Percentiles rank a stretch among this genome's conserved stretches.
These are phyloP conservation scores for Pachyseris speciosa DNA, from an alignment of 64 coral and sea anemone genomes.

Conservation along the genomic window DNA sequence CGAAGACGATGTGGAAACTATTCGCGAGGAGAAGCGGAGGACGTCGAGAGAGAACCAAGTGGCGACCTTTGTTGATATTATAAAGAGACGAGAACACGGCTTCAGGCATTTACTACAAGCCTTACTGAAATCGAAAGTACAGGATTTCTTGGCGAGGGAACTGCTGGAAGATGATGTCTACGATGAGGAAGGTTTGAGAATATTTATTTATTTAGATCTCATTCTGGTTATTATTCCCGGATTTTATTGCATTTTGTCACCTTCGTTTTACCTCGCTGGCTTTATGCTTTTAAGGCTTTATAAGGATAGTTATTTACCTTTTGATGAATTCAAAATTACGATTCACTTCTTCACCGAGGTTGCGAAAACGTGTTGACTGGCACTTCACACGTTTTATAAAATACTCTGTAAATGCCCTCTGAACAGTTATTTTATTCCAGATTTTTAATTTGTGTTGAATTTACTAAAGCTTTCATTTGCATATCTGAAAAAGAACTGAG, in stretches of 20 bases:
- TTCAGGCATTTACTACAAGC: conserved; percentile 43
- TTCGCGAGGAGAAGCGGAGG: conserved; percentile 8
- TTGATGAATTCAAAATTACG: too few relatives aligned
- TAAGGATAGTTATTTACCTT: too few relatives aligned
- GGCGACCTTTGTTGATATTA: conserved; percentile 23
- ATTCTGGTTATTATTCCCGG: not conserved
- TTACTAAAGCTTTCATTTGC: too few relatives aligned
- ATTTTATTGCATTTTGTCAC: not conserved
- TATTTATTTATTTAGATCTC: not conserved
- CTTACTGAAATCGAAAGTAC: conserved; percentile 23
- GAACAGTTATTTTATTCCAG: too few relatives aligned
- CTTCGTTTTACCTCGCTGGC: too few relatives aligned
- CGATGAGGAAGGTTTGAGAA: conserved; percentile 40
- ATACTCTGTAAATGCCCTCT: too few relatives aligned
- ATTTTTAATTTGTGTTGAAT: too few relatives aligned
- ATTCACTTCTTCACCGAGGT: too few relatives aligned
- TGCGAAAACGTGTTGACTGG: too few relatives aligned
- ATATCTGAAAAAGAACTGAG: too few relatives aligned
- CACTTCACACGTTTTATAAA: too few relatives aligned
- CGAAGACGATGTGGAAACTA: conserved; percentile 31
- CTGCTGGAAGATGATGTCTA: conserved; percentile 56
- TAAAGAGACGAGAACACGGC: conserved; percentile 41
- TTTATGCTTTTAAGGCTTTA: too few relatives aligned
- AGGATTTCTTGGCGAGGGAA: conserved; percentile 56
- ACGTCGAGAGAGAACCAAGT: conserved; percentile 31